Evolutionary conservation across 2,797 vertebrate species (phyloP).

Genomic region (Gadopsis bispinosus): DNA sequence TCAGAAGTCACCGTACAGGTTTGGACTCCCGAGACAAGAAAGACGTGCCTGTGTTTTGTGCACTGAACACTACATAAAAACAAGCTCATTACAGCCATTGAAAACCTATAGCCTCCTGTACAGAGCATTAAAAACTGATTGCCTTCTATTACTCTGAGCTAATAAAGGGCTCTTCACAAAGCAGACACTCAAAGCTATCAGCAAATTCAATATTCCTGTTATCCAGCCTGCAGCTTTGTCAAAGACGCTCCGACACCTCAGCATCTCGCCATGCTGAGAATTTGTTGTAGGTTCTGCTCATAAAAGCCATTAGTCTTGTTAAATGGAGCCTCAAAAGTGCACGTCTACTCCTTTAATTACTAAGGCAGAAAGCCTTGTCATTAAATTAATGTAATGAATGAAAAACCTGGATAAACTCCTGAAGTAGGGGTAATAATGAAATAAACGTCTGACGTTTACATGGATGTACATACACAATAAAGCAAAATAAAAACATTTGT

Average conservation of each 20-base stretch:
- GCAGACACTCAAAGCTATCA: slow-evolving; percentile 17
- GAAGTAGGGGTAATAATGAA: not conserved
- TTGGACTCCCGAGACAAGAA: not conserved
- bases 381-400: not conserved
- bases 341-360: not conserved
- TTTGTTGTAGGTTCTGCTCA: slow-evolving; percentile 7
- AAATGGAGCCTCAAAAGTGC: slow-evolving; percentile 27
- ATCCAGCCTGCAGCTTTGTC: slow-evolving; percentile 14
- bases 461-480: not conserved
- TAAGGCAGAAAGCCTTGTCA: not conserved
- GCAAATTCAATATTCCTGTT: slow-evolving; percentile 13
- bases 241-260: slow-evolving; percentile 12
- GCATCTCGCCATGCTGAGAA: slow-evolving; percentile 11
- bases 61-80: not conserved
- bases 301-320: slow-evolving; percentile 53
- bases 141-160: slow-evolving; percentile 21
- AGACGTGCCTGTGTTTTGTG: not conserved
- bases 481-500: not conserved
- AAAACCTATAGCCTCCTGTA: slow-evolving; percentile 16
- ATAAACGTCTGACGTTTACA: not conserved
- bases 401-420: not conserved
- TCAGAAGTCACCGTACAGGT: not conserved
- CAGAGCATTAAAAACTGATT: slow-evolving; percentile 38
- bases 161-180: slow-evolving; percentile 27
- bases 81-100: slow-evolving; percentile 16